Percentiles rank a stretch among this genome's conserved stretches.
Evolutionary conservation across 2,113 vertebrate species (phyloP).

Genomic region (Psittacus erithacus): DNA sequence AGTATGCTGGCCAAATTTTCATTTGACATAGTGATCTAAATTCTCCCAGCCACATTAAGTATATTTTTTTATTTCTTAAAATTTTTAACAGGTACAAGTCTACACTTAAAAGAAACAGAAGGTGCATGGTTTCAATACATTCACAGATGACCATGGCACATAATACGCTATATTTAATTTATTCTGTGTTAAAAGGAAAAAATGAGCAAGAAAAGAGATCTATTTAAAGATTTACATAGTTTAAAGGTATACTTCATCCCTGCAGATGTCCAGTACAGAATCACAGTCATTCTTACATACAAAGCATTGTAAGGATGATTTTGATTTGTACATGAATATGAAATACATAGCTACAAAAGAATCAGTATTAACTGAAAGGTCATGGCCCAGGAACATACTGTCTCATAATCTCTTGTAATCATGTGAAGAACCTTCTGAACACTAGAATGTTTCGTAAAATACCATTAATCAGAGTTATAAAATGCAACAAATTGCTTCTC

Average conservation of each 20-base stretch:
- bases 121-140: neutral
- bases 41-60: neutral
- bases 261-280: neutral
- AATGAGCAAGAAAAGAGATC: neutral
- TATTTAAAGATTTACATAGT: neutral
- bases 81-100: neutral
- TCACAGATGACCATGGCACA: neutral
- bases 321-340: neutral
- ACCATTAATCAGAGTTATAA: neutral
- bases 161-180: neutral
- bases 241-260: neutral
- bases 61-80: neutral
- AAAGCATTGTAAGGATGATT: fast-evolving
- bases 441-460: neutral
- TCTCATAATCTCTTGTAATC: neutral
- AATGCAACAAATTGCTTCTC: neutral
- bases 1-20: neutral
- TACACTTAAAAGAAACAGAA: neutral
- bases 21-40: neutral
- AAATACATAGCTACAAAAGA: neutral
- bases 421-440: neutral
- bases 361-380: neutral
- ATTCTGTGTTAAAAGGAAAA: neutral
- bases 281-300: neutral
- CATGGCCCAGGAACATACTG: neutral